These are phyloP conservation scores for Cinclus cinclus DNA, from an alignment of 2,113 vertebrate genomes.

Conservation along the genomic window DNA sequence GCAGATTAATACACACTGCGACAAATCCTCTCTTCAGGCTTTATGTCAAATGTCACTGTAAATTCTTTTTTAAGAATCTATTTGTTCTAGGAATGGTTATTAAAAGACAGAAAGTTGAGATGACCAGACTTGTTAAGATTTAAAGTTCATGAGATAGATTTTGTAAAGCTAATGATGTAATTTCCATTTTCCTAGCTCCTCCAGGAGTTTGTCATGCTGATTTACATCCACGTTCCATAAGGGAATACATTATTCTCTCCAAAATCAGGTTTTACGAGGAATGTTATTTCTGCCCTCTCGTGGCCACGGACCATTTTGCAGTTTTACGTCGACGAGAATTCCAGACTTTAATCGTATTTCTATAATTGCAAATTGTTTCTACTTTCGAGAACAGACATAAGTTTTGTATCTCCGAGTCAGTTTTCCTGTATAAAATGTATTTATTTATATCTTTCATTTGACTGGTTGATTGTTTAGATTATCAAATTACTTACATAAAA, in stretches of 20 bases:
- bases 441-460: neutral
- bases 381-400: neutral
- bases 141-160: neutral
- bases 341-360: neutral
- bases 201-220: neutral
- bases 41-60: neutral
- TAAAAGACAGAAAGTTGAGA: neutral
- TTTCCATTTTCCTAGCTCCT: neutral
- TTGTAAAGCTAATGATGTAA: neutral
- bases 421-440: neutral
- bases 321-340: neutral
- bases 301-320: constrained; percentile 55
- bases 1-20: neutral
- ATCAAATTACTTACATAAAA: neutral
- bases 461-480: neutral
- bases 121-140: neutral
- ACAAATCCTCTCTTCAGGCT: neutral
- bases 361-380: neutral
- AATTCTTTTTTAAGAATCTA: neutral
- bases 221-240: neutral
- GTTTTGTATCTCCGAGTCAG: neutral
- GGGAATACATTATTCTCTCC: neutral
- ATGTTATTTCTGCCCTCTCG: constrained; percentile 60
- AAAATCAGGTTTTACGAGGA: neutral
- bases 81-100: neutral